Evolutionary conservation across 2,797 vertebrate genomes (phyloP).

Genomic region (Halcyon smyrnensis): DNA sequence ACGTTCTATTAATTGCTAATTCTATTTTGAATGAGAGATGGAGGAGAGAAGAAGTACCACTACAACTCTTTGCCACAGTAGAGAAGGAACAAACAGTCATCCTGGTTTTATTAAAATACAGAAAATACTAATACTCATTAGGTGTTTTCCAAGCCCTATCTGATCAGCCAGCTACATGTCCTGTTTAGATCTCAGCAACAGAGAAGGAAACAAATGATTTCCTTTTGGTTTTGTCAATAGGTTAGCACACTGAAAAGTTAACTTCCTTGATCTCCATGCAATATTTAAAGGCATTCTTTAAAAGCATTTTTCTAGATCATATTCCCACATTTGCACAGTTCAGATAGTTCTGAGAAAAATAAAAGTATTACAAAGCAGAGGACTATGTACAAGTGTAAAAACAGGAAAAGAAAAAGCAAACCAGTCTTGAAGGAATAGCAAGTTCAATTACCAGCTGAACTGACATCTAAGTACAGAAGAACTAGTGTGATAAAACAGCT

Average conservation of each 20-base stretch:
- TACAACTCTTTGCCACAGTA: not conserved
- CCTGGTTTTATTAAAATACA: not conserved
- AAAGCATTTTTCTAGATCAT: not conserved
- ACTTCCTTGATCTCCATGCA: not conserved
- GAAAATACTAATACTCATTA: not conserved
- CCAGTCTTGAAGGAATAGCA: slow-evolving; percentile 15
- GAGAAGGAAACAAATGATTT: not conserved
- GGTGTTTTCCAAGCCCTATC: not conserved
- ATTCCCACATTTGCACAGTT: slow-evolving; percentile 8
- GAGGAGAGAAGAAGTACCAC: not conserved
- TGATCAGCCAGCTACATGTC: not conserved
- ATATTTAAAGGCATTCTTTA: slow-evolving; percentile 5
- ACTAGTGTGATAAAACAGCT: not conserved
- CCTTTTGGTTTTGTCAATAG: not conserved
- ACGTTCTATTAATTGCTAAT: not conserved
- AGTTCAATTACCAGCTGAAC: slow-evolving; percentile 2
- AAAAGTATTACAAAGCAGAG: not conserved
- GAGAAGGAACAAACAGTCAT: not conserved
- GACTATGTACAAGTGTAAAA: not conserved
- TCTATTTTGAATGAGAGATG: not conserved
- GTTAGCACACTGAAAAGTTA: not conserved
- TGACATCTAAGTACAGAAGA: not conserved
- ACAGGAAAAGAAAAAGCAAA: slow-evolving; percentile 10
- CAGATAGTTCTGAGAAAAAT: not conserved
- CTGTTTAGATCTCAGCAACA: not conserved